Conservation (phyloP, 1,140 invertebrate genomes). For the Drepana arcuata region DNA sequence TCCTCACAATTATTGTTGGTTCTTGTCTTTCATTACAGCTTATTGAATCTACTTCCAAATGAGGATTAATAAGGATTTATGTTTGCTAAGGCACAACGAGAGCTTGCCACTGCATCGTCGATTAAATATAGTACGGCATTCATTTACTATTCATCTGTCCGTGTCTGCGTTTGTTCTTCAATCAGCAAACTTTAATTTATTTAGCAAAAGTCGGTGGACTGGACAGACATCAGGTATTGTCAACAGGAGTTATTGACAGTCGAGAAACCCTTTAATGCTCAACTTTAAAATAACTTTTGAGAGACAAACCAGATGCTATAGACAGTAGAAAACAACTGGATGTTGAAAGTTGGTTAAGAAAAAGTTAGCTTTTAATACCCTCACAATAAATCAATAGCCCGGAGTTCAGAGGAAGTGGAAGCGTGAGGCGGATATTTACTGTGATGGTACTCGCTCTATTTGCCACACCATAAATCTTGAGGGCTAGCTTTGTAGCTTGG, state of each 20-base stretch:
- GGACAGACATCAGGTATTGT: no score
- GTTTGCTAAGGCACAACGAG: conserved; percentile 23
- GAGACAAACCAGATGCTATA: conserved; percentile 49
- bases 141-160: conserved; percentile 35
- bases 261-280: no score
- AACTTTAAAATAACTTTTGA: conserved; percentile 25
- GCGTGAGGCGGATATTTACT: conserved; percentile 53
- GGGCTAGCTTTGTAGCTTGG: conserved; percentile 35
- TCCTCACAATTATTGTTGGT: conserved; percentile 25
- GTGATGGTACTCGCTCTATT: conserved; percentile 31
- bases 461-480: conserved; percentile 40
- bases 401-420: conserved; percentile 46
- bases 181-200: conserved; percentile 6
- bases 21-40: conserved; percentile 34
- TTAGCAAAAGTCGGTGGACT: no score
- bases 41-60: conserved; percentile 47
- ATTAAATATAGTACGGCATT: conserved; percentile 25
- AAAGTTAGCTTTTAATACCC: conserved; percentile 62
- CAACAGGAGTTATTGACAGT: no score
- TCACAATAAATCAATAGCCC: conserved; percentile 59
- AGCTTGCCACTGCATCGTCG: conserved; percentile 25
- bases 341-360: conserved; percentile 49
- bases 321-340: conserved; percentile 64
- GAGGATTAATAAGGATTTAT: conserved; percentile 56
- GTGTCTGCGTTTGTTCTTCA: conserved; percentile 25